Evolutionary conservation across 2,113 vertebrate species (phyloP).

Genomic region (Ptyas mucosa): DNA sequence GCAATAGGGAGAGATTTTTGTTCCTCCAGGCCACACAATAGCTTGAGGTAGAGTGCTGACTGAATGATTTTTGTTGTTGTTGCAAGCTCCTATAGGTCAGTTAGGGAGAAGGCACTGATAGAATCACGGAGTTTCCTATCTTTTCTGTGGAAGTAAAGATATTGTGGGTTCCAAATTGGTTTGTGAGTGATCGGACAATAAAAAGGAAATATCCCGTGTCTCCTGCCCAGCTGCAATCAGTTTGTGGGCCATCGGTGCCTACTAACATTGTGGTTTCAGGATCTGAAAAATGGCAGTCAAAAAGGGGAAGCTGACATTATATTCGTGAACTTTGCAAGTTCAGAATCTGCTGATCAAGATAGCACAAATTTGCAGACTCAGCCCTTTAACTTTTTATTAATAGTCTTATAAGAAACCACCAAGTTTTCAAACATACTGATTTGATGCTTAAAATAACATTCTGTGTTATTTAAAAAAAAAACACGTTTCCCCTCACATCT

Average conservation of each 20-base stretch:
- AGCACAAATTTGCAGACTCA: background rate
- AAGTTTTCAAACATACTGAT: background rate
- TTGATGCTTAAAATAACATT: background rate
- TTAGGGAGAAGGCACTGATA: background rate
- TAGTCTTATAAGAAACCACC: background rate
- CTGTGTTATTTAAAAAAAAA: background rate
- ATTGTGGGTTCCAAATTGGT: background rate
- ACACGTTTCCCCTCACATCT: background rate
- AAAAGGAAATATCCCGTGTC: background rate
- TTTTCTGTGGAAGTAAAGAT: background rate
- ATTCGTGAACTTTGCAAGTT: background rate
- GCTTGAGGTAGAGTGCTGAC: background rate
- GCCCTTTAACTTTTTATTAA: background rate
- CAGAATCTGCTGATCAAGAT: background rate
- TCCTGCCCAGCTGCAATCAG: background rate
- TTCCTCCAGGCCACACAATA: background rate
- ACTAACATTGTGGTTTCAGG: background rate
- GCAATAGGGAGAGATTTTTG: background rate
- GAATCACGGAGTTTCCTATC: background rate
- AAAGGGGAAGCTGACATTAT: background rate
- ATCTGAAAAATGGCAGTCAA: background rate
- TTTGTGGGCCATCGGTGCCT: background rate
- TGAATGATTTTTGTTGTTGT: background rate
- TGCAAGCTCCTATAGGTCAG: background rate
- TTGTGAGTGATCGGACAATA: background rate